Conservation (phyloP, 2,113 vertebrate species). For the Fulica atra region DNA sequence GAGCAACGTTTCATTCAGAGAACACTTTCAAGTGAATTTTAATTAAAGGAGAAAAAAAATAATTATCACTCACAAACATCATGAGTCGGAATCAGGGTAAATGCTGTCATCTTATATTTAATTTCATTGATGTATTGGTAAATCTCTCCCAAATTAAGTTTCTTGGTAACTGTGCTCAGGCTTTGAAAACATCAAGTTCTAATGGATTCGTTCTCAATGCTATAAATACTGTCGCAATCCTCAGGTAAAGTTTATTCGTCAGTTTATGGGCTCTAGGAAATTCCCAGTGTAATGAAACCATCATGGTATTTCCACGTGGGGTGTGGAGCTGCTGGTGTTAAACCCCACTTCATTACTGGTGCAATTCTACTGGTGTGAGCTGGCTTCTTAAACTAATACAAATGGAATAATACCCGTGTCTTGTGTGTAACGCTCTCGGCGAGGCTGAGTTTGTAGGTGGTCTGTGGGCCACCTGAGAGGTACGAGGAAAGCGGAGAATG, state of each 20-base stretch:
- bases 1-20: constrained; percentile 15
- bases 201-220: background rate
- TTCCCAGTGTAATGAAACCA: background rate
- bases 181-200: background rate
- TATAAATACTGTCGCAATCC: background rate
- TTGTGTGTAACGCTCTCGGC: fast-evolving
- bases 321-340: background rate
- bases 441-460: background rate
- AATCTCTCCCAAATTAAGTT: background rate
- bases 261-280: background rate
- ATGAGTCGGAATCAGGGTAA: background rate
- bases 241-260: background rate
- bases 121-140: background rate
- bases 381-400: background rate
- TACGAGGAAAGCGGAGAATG: background rate
- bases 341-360: background rate
- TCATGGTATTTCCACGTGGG: background rate
- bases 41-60: constrained; percentile 18
- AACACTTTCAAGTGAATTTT: constrained; percentile 29
- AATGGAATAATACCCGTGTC: background rate
- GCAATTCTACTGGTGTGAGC: background rate
- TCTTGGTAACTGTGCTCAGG: background rate
- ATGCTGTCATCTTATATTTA: background rate
- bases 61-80: background rate
- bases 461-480: background rate